phyloP scores from a whole-genome alignment of 2,113 vertebrate species.

The Ariopsis seemanni region DNA sequence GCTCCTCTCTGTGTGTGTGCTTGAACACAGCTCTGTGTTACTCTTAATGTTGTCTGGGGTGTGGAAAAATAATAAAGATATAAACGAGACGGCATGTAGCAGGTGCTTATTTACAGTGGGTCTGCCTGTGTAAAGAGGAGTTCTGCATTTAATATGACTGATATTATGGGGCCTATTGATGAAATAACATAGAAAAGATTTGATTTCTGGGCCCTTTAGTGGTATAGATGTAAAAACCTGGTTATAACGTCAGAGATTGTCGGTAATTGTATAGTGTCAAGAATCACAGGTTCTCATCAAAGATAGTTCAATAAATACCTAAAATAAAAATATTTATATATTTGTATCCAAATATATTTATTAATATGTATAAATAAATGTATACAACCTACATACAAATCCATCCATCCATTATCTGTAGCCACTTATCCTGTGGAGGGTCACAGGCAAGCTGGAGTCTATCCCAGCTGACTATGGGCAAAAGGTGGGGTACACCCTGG shows the following conservation, averaged over 20 bases:
- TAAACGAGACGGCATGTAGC: constrained; percentile 84
- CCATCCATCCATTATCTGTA: too few relatives aligned
- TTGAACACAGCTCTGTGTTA: constrained; percentile 89
- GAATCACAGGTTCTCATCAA: neutral
- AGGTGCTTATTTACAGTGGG: constrained; percentile 77
- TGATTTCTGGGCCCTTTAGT: constrained; percentile 13
- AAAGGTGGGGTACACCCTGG: too few relatives aligned
- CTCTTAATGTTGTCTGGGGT: constrained; percentile 91
- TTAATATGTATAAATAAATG: neutral
- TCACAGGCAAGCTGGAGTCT: too few relatives aligned
- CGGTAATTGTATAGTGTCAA: neutral
- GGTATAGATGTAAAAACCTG: neutral
- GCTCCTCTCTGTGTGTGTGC: constrained; percentile 82
- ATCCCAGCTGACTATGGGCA: too few relatives aligned
- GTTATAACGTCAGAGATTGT: neutral
- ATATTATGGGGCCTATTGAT: neutral
- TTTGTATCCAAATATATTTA: neutral
- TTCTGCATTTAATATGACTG: neutral
- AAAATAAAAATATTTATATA: neutral
- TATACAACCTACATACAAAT: neutral
- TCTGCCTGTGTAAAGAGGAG: constrained; percentile 23
- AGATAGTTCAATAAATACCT: neutral
- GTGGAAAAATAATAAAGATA: constrained; percentile 72
- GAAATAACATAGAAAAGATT: neutral
- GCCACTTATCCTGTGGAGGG: too few relatives aligned